phyloP scores from a whole-genome alignment of 2,113 vertebrate genomes.

The Hymenochirus boettgeri region DNA sequence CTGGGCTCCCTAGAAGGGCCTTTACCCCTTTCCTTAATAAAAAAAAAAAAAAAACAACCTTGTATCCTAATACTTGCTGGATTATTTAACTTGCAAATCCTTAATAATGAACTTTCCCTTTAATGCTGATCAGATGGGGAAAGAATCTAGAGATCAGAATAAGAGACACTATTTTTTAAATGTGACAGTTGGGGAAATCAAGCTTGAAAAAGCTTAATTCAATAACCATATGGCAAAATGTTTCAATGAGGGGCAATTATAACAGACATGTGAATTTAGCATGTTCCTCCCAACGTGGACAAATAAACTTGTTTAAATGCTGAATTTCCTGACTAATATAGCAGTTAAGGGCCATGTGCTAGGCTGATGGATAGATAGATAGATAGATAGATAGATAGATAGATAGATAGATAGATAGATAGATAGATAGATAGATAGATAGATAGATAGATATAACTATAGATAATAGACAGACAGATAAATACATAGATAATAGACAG shows the following conservation, averaged over 20 bases:
- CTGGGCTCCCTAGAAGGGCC: conserved; percentile 43
- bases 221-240: conserved; percentile 44
- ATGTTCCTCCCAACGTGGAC: conserved; percentile 22
- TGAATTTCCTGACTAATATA: conserved; percentile 7
- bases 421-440: too few species aligned
- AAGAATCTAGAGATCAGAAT: conserved; percentile 14
- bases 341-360: too few species aligned
- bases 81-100: background rate
- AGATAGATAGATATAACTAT: too few species aligned
- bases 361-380: too few species aligned
- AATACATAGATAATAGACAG: too few species aligned
- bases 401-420: too few species aligned
- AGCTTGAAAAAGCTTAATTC: conserved; percentile 41
- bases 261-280: conserved; percentile 51
- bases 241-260: conserved; percentile 50
- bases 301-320: conserved; percentile 1
- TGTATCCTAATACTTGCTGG: background rate
- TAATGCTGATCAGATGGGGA: conserved; percentile 1
- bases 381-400: too few species aligned
- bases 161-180: conserved; percentile 11
- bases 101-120: background rate
- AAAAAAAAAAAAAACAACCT: too few species aligned
- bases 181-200: conserved; percentile 31
- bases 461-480: too few species aligned
- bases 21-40: too few species aligned